These are phyloP conservation scores for Melanchra persicariae DNA, from an alignment of 2,888 invertebrate genomes.

Conservation along the genomic window DNA sequence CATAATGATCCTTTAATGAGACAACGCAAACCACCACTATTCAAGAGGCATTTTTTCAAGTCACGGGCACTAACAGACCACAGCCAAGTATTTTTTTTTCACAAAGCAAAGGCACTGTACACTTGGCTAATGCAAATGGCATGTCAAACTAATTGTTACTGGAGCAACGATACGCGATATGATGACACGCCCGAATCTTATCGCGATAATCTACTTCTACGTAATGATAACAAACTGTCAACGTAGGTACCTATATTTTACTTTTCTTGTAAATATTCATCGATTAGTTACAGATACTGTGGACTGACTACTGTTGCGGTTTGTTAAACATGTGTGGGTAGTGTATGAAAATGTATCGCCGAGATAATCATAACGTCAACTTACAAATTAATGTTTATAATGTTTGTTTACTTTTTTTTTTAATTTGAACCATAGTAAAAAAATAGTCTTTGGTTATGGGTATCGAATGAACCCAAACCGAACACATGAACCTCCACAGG, in stretches of 20 bases:
- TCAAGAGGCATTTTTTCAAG: slow-evolving; percentile 7
- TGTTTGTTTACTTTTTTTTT: no score
- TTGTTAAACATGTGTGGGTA: background rate
- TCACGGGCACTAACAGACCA: slow-evolving; percentile 11
- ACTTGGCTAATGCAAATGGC: slow-evolving; percentile 26
- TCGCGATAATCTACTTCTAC: slow-evolving; percentile 59
- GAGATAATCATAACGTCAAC: background rate
- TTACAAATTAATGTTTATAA: no score
- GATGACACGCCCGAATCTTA: slow-evolving; percentile 62
- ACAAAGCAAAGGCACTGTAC: slow-evolving; percentile 1
- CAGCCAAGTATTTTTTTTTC: slow-evolving; percentile 1
- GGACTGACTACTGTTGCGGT: slow-evolving; percentile 32
- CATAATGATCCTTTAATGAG: slow-evolving; percentile 46
- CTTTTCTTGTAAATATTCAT: slow-evolving; percentile 33
- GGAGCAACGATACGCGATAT: slow-evolving; percentile 31
- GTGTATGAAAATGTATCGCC: background rate
- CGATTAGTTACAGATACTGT: slow-evolving; percentile 28
- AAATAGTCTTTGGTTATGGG: no score
- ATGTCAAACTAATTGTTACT: slow-evolving; percentile 43
- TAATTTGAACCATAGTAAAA: no score
- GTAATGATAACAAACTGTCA: slow-evolving; percentile 50
- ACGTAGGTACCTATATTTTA: slow-evolving; percentile 31
- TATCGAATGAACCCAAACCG: no score
- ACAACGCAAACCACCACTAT: slow-evolving; percentile 1
- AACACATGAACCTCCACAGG: no score